Base-by-base conservation (phyloP, 2,888 invertebrate species). In the Volucella inflata region DNA sequence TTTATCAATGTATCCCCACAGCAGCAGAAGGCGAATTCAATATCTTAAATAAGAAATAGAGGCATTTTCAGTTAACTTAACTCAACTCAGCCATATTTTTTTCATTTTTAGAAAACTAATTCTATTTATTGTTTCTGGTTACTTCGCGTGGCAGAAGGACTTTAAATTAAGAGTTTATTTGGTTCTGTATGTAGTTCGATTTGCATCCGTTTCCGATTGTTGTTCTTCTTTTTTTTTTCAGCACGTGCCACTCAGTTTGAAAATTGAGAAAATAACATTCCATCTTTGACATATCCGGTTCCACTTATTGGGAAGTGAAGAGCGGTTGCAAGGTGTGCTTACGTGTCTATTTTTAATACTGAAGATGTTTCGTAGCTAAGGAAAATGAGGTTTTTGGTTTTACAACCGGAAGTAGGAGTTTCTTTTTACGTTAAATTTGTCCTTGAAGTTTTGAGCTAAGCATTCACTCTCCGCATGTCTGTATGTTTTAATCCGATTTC, bases 271-370 rank as follows among this genome's bases (percentile, higher is more conserved):
- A 74, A 77, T 50, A 72, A 77, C 68, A 82, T 79, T 76, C 10
- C 48, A 68, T 87, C 70, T 78, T 64, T 78, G 74, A 74, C 82
- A 78, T 77, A 87, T 87, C 87, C 87, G 87, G 87, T 87, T 82
- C 87, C 67, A 74, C 78, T 87, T 85, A 84, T 80, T 85, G 71
- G 81, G 68, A 57, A 81, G 46, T 60, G 60, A 59, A 51, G 38
- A 81, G 68, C 76, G 76, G 72, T 72, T 85, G 81, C 81, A 81
- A 85, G 85, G 85, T 85, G 85, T 85, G 85, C 17, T 77, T 30
- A 30, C 59, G 68, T 72, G 76, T 76, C 76, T 85, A 81, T 85
- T 85, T 85, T 77, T 81, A 68, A 81, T 51, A 36, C 14, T 12
- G n/a, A 60, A 55, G 38, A 48, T 68, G 44, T 65, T 60, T 75